Conservation (phyloP, 2,888 invertebrate genomes). For the Plagiodera versicolora region DNA sequence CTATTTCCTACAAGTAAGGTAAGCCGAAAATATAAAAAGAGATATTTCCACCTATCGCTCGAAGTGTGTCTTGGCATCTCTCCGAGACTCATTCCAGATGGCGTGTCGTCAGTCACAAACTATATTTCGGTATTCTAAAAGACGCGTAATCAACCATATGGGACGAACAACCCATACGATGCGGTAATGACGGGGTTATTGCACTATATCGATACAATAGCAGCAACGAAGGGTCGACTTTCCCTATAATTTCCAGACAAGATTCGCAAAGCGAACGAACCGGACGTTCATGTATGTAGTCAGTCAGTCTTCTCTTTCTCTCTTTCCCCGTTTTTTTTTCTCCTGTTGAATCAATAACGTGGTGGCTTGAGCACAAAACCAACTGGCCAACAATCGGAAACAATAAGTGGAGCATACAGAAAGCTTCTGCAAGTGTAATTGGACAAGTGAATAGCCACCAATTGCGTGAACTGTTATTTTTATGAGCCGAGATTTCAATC, state of each 20-base stretch:
- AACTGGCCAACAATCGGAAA: neutral
- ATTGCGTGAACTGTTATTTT: neutral
- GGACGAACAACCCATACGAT: slow-evolving; percentile 5
- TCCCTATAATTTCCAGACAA: slow-evolving; percentile 4
- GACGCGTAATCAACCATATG: slow-evolving; percentile 8
- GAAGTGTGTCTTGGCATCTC: neutral
- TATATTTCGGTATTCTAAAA: neutral
- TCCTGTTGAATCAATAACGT: neutral
- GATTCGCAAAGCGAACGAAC: slow-evolving; percentile 4
- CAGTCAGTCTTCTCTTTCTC: no score
- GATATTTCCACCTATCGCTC: no score
- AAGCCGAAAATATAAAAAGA: no score
- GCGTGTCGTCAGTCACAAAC: neutral
- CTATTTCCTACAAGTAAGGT: no score
- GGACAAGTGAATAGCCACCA: neutral
- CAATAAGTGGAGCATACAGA: neutral
- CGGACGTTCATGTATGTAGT: neutral
- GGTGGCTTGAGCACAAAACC: neutral
- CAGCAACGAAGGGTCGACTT: neutral
- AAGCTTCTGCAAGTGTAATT: neutral
- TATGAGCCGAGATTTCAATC: neutral
- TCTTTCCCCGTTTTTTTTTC: neutral
- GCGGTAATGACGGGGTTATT: neutral
- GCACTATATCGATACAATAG: neutral
- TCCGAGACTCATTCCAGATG: neutral